Evolutionary conservation across 2,888 invertebrate species (phyloP), one percentile per base, ranked within the genome.

Genomic region (Hipparchia sbordonii): DNA sequence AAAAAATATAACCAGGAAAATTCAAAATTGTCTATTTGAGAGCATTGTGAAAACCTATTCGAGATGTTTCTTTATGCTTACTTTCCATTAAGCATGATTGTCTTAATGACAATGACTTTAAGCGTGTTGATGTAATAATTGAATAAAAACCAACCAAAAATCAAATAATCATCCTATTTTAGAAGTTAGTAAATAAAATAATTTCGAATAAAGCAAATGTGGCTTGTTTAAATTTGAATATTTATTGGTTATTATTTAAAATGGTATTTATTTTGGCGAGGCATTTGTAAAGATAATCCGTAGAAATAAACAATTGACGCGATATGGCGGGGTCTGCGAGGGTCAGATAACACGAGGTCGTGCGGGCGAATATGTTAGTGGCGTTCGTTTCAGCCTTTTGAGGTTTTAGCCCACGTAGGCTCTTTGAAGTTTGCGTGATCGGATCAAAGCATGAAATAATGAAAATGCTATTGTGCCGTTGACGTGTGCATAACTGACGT

Each of bases 341-440:
- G 74, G 71, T 74, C 77, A 80, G 91, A 91, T 91, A 91, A 88
- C 83, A 66, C 76, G 77, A 77, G 80, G 74, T 81, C 91, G 91
- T 91, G 91, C 80, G 84, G 75, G 71, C 77, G 91, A 90, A 91
- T 91, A 89, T 82, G 89, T 91, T 91, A 90, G 82, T 82, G 80
- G 84, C 82, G 81, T 81, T 85, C 84, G 86, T 83, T 86, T 88
- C 87, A 82, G 84, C 83, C 83, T 23, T 23, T 23, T 23, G 23
- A 23, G 23, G 23, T 23, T 86, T 88, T 87, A 82, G 84, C 83
- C 83, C 82, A 84, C 82, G 81, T 78, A 79, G 75, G 82, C 82
- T 81, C 81, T 80, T 78, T 76, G 72, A 74, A 69, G 66, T 70
- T 67, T 70, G 46, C 71, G 59, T 56, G 56, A 65, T 57, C 66